phyloP scores from a whole-genome alignment of 37 sponge, comb jelly and placozoan genomes.

The Oscarella lobularis region DNA sequence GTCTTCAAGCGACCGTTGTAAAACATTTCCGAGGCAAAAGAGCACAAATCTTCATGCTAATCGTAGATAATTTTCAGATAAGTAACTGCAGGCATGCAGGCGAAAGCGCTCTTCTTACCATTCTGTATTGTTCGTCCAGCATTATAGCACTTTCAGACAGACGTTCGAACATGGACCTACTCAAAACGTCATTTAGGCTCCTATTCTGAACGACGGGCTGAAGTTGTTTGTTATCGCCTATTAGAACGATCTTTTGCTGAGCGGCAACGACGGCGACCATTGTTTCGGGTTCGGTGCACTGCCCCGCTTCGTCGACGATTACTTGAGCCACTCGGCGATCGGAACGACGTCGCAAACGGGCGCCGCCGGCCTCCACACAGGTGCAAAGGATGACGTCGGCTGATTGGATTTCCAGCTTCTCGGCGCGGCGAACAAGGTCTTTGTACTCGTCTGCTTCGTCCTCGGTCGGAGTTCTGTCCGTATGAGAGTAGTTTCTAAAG shows the following conservation, averaged over 20 bases:
- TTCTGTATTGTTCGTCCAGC: neutral
- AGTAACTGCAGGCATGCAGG: neutral
- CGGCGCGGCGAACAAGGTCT: neutral
- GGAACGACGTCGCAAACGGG: neutral
- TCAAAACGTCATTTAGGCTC: neutral
- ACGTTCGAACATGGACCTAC: neutral
- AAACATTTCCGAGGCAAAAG: neutral
- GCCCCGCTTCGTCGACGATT: neutral
- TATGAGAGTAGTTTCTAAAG: neutral
- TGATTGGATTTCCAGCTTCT: neutral
- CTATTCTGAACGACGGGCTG: neutral
- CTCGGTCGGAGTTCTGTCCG: neutral
- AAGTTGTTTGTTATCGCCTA: neutral
- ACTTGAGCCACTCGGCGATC: neutral
- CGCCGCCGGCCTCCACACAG: neutral
- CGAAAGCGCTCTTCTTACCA: neutral
- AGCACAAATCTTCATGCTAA: neutral
- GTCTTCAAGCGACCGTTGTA: neutral
- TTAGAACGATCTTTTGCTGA: neutral
- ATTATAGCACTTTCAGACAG: neutral
- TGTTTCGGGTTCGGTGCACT: neutral
- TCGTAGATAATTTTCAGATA: neutral
- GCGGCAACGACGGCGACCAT: neutral
- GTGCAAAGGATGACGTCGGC: neutral
- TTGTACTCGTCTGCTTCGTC: neutral